These are phyloP conservation scores for Mirounga angustirostris DNA, from an alignment of 2,113 vertebrate genomes.

Conservation along the genomic window DNA sequence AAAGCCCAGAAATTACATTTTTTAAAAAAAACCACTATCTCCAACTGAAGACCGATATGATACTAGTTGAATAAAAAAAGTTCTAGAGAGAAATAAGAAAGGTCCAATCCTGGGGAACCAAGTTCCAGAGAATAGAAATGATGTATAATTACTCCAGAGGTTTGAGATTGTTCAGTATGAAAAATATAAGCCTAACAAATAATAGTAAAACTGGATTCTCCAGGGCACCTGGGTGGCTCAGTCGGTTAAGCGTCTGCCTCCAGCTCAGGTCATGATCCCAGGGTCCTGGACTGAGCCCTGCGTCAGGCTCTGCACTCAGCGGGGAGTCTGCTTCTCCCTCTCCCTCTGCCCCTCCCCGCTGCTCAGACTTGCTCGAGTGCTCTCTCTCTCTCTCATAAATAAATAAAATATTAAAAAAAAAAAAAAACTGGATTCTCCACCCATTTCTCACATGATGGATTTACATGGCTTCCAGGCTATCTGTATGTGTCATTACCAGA, in stretches of 20 bases:
- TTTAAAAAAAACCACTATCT: background rate
- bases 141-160: background rate
- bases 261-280: background rate
- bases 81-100: background rate
- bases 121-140: background rate
- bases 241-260: background rate
- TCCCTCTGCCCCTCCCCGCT: background rate
- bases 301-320: background rate
- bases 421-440: background rate
- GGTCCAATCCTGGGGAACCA: background rate
- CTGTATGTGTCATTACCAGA: background rate
- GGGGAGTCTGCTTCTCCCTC: background rate
- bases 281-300: background rate
- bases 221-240: background rate
- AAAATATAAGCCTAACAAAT: background rate
- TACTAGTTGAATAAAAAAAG: background rate
- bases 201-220: background rate
- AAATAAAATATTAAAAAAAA: background rate
- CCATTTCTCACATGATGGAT: background rate
- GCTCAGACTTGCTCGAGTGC: no score
- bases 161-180: background rate
- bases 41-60: background rate
- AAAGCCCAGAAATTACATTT: slow-evolving; percentile 55
- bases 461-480: background rate
- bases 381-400: background rate